Percentiles rank a stretch among this genome's conserved stretches.
Conservation (phyloP, 2,113 vertebrate genomes). For the Hystrix cristata region DNA sequence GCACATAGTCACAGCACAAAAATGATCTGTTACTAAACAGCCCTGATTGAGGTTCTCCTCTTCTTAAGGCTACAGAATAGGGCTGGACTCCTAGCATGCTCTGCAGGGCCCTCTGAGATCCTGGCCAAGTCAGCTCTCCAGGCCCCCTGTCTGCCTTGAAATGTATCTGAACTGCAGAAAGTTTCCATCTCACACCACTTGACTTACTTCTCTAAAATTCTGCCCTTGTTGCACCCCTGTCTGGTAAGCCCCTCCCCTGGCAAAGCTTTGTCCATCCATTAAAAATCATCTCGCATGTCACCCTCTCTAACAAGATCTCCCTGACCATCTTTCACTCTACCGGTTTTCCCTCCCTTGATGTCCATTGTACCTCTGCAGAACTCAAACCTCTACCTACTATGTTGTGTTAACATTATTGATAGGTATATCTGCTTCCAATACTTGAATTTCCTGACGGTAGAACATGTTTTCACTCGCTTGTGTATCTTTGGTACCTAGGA, state of each 20-base stretch:
- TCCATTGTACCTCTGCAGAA: background rate
- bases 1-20: background rate
- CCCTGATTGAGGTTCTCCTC: background rate
- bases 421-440: background rate
- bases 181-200: background rate
- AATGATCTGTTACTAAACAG: constrained; percentile 4
- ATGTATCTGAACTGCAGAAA: background rate
- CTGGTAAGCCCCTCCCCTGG: background rate
- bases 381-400: background rate
- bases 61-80: background rate
- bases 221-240: background rate
- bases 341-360: background rate
- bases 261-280: background rate
- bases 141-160: background rate
- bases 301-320: background rate
- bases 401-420: background rate
- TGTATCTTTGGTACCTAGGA: background rate
- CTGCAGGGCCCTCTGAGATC: background rate
- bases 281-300: background rate
- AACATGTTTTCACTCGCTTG: background rate
- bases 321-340: background rate
- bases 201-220: background rate
- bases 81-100: no score
- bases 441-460: background rate
- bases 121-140: background rate